These are phyloP conservation scores for Actinostola sp. DNA, from an alignment of 92 coral and sea anemone genomes.

Conservation along the genomic window DNA sequence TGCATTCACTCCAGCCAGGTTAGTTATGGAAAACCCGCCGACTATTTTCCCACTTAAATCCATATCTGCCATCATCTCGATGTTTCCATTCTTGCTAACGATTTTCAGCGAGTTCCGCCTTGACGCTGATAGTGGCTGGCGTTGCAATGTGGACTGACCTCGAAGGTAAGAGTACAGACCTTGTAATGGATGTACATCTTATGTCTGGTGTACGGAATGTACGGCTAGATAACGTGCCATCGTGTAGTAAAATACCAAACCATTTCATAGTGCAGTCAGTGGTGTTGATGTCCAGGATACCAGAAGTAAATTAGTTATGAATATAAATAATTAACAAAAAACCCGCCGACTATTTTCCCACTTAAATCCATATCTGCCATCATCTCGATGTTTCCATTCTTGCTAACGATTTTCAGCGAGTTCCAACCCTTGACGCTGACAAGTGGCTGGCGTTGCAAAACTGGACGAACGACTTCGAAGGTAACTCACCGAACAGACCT, in stretches of 20 bases:
- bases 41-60: slow-evolving; percentile 21
- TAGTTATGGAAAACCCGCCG: slow-evolving; percentile 12
- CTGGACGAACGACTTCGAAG: slow-evolving; percentile 35
- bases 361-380: slow-evolving; percentile 39
- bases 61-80: slow-evolving; percentile 56
- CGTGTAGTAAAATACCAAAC: slow-evolving; percentile 18
- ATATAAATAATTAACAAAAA: neutral
- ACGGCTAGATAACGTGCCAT: slow-evolving; percentile 3
- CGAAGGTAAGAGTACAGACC: slow-evolving; percentile 54
- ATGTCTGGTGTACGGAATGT: slow-evolving; percentile 24
- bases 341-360: slow-evolving; percentile 24
- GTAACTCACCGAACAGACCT: slow-evolving; percentile 60
- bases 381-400: slow-evolving; percentile 61
- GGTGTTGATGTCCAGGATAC: slow-evolving; percentile 48
- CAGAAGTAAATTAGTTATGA: slow-evolving; percentile 25
- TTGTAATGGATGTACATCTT: slow-evolving; percentile 8
- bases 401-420: slow-evolving; percentile 55
- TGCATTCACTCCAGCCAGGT: neutral
- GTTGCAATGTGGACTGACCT: slow-evolving; percentile 43
- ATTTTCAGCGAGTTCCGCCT: slow-evolving; percentile 54
- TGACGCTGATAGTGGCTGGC: slow-evolving; percentile 36
- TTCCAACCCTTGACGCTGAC: slow-evolving; percentile 48
- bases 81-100: slow-evolving; percentile 56
- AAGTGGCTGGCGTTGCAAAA: slow-evolving; percentile 39
- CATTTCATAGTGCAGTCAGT: slow-evolving; percentile 59